Percentiles rank a stretch among this genome's conserved stretches.
phyloP scores from a whole-genome alignment of 2,113 vertebrate genomes.

The Romanogobio albipinnatus region DNA sequence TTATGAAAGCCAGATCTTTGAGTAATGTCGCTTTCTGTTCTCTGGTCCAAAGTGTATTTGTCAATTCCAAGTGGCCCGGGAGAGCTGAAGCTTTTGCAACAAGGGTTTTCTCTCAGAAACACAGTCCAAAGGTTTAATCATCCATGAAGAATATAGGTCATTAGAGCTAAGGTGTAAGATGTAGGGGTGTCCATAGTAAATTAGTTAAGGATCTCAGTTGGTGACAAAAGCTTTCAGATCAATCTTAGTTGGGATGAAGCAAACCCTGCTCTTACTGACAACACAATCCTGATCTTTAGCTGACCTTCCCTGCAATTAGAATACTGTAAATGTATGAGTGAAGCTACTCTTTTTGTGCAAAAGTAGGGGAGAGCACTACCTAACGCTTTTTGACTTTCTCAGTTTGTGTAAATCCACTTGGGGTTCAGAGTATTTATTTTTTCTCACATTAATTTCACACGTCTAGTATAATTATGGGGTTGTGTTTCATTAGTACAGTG shows the following conservation, averaged over 20 bases:
- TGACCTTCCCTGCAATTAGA: background rate
- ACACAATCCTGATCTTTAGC: background rate
- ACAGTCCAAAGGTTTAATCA: background rate
- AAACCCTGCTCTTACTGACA: conserved; percentile 5
- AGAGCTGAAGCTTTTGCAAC: background rate
- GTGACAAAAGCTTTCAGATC: background rate
- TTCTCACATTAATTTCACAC: too few species aligned
- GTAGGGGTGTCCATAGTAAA: background rate
- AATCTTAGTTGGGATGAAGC: background rate
- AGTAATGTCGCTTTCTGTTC: conserved; percentile 33
- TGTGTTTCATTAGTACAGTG: too few species aligned
- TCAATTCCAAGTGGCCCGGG: conserved; percentile 4
- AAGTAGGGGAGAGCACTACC: too few species aligned
- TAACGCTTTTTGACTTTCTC: too few species aligned
- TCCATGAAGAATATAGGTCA: conserved; percentile 24
- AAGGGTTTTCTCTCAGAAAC: background rate
- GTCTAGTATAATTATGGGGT: too few species aligned
- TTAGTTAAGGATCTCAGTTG: background rate
- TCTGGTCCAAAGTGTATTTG: conserved; percentile 22
- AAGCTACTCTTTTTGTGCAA: background rate
- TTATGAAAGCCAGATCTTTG: conserved; percentile 54
- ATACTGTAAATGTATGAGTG: background rate
- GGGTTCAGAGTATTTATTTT: too few species aligned
- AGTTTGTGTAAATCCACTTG: too few species aligned
- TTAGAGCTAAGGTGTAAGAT: background rate